phyloP scores from a whole-genome alignment of 1,140 invertebrate species.

The Drosophila ohnishii region DNA sequence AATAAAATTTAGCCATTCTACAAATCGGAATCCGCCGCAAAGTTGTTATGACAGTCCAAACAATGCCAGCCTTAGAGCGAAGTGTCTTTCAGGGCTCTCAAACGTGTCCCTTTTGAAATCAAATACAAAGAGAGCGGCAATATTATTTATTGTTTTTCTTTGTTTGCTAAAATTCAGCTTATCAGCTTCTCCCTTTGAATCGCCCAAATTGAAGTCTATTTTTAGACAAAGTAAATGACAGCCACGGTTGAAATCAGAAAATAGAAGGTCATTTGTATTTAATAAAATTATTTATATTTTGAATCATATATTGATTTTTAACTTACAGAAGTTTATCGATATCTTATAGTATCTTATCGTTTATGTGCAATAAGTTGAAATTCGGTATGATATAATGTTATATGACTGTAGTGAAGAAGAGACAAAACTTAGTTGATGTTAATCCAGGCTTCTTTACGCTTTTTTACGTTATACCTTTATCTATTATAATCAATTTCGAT shows the following conservation, averaged over 20 bases:
- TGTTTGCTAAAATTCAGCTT: conserved; percentile 55
- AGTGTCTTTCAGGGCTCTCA: conserved; percentile 22
- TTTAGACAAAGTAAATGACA: conserved; percentile 41
- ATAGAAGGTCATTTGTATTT: too few relatives aligned
- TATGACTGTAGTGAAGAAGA: too few relatives aligned
- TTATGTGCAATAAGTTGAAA: too few relatives aligned
- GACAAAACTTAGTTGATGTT: too few relatives aligned
- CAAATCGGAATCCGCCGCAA: conserved; percentile 44
- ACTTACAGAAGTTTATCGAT: too few relatives aligned
- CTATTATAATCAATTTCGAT: conserved; percentile 34
- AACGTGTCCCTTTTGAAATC: conserved; percentile 56
- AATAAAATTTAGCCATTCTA: conserved; percentile 60
- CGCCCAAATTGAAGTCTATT: conserved; percentile 45
- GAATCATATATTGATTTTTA: too few relatives aligned
- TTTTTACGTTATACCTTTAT: conserved; percentile 9
- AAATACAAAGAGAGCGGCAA: conserved; percentile 61
- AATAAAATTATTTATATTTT: too few relatives aligned
- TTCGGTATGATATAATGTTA: too few relatives aligned
- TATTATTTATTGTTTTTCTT: conserved; percentile 72
- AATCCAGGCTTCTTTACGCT: not conserved
- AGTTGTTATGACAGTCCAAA: conserved; percentile 45
- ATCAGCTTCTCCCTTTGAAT: conserved; percentile 26
- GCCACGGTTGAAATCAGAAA: not conserved
- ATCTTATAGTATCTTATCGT: too few relatives aligned
- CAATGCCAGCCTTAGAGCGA: conserved; percentile 30